Evolutionary conservation across 2,797 vertebrate species (phyloP).

Genomic region (Botia kubotai): DNA sequence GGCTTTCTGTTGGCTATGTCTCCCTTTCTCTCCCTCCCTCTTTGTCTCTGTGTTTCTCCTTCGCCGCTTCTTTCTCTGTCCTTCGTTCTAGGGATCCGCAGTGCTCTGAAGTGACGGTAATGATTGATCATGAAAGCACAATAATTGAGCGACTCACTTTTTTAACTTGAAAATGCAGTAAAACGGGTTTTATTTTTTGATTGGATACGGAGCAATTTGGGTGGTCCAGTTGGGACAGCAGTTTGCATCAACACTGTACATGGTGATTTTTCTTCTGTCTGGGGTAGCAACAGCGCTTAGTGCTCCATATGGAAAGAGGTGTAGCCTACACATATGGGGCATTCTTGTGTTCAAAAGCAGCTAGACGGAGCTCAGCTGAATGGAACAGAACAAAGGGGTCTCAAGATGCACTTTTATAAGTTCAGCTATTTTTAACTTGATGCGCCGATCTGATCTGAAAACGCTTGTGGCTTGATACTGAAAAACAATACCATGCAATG

Average conservation of each 20-base stretch:
- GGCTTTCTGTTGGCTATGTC: constrained; percentile 71
- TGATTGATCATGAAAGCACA: background rate
- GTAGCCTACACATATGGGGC: background rate
- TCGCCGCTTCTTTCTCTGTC: background rate
- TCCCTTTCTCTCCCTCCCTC: constrained; percentile 41
- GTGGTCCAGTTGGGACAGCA: background rate
- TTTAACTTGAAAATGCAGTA: background rate
- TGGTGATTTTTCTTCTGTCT: background rate
- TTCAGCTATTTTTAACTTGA: background rate
- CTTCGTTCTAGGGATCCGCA: constrained; percentile 9
- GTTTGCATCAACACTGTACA: background rate
- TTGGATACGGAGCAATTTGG: background rate
- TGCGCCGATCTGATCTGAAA: background rate
- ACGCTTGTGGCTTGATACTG: background rate
- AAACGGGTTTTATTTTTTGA: background rate
- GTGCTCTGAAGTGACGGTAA: background rate
- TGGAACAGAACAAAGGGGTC: constrained; percentile 2
- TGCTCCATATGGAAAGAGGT: background rate
- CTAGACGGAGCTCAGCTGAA: background rate
- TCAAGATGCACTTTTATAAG: background rate
- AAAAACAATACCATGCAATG: background rate
- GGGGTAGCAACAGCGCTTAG: background rate
- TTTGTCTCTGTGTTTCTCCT: constrained; percentile 28
- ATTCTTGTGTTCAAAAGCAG: background rate
- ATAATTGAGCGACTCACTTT: background rate